A percentile compares a stretch with the other conserved stretches of the same genome.
Evolutionary conservation across 2,113 vertebrate genomes (phyloP).

Genomic region (Caracal caracal): DNA sequence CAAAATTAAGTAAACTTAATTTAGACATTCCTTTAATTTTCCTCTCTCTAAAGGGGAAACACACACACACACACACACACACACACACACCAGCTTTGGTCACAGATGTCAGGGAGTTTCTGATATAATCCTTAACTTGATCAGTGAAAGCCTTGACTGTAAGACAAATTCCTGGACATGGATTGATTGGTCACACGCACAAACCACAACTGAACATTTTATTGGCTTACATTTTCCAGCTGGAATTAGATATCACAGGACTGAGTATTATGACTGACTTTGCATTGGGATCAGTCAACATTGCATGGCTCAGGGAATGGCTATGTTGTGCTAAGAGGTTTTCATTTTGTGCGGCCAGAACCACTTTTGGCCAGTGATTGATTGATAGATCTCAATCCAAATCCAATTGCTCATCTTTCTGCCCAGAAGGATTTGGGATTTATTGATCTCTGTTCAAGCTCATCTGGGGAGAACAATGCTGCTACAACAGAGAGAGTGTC

Average conservation of each 20-base stretch:
- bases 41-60: not conserved
- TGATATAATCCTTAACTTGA: not conserved
- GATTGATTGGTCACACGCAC: conserved; percentile 54
- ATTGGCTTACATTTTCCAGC: conserved; percentile 57
- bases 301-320: conserved; percentile 6
- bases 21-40: not conserved
- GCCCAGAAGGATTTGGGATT: conserved; percentile 66
- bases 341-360: conserved; percentile 20
- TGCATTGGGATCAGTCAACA: conserved; percentile 61
- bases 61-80: not conserved
- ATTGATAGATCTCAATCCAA: conserved; percentile 72
- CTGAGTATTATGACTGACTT: conserved; percentile 62
- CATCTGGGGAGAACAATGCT: conserved; percentile 64
- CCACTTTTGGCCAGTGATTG: conserved; percentile 60
- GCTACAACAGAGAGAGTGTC: conserved; percentile 36
- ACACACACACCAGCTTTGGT: not conserved
- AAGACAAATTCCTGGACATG: conserved; percentile 51
- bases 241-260: conserved; percentile 42
- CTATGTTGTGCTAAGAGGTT: not conserved
- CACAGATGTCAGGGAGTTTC: not conserved
- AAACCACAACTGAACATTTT: conserved; percentile 50
- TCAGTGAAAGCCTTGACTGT: conserved; percentile 28
- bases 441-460: conserved; percentile 76
- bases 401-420: conserved; percentile 68
- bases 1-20: conserved; percentile 14